These are phyloP conservation scores for Cromileptes altivelis DNA, from an alignment of 2,113 vertebrate genomes.

Conservation along the genomic window DNA sequence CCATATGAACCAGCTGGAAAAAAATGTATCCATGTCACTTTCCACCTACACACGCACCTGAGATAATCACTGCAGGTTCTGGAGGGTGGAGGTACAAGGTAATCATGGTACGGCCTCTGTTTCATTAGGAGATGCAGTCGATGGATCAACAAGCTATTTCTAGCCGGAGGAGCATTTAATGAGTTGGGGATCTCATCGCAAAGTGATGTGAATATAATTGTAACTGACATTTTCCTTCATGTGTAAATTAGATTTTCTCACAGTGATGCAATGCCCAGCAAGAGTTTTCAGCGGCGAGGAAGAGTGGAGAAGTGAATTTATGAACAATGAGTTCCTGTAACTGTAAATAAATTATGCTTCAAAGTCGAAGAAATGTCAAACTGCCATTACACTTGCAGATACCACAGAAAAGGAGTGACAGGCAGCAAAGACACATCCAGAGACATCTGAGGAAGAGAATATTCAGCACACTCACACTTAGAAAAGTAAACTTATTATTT, in stretches of 20 bases:
- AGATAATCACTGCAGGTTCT: conserved; percentile 30
- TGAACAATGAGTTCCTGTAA: conserved; percentile 24
- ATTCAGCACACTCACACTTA: background rate
- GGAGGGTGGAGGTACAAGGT: background rate
- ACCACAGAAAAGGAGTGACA: background rate
- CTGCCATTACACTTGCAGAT: background rate
- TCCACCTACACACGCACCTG: conserved; percentile 29
- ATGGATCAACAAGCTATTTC: conserved; percentile 52
- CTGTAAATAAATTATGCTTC: conserved; percentile 34
- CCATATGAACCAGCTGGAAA: conserved; percentile 9
- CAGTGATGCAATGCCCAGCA: conserved; percentile 29
- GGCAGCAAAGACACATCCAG: background rate
- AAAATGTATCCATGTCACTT: conserved; percentile 40
- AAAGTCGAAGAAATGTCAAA: conserved; percentile 21
- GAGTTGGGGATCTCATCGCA: conserved; percentile 35
- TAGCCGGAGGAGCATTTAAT: conserved; percentile 32
- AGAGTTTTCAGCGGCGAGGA: background rate
- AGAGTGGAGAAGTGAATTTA: conserved; percentile 2
- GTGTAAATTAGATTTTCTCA: conserved; percentile 61
- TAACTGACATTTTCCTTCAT: conserved; percentile 54
- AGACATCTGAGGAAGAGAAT: background rate
- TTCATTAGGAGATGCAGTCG: conserved; percentile 10
- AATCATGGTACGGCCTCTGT: conserved; percentile 3
- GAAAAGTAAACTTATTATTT: background rate
- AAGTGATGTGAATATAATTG: conserved; percentile 45